These are phyloP conservation scores for Hippocampus abdominalis DNA, from an alignment of 2,113 vertebrate species.

Conservation along the genomic window DNA sequence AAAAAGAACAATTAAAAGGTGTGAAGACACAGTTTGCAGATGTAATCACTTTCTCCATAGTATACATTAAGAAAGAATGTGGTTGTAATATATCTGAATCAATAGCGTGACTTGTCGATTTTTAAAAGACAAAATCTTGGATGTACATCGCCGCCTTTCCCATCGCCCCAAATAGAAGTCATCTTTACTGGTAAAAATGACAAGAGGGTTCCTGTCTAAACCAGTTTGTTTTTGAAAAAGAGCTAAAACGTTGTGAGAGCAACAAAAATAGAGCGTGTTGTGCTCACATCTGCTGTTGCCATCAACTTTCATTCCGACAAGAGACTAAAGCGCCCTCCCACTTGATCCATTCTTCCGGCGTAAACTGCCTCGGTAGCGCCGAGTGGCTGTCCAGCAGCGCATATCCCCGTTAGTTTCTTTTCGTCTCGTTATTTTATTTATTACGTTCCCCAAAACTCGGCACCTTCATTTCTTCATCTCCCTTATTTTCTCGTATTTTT, in stretches of 20 bases:
- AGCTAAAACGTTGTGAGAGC: constrained; percentile 59
- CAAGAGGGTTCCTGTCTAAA: constrained; percentile 58
- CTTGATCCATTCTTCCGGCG: too few species aligned
- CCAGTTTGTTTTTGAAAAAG: constrained; percentile 57
- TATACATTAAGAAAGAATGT: constrained; percentile 8
- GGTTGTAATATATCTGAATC: neutral
- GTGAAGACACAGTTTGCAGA: too few species aligned
- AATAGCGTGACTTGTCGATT: neutral
- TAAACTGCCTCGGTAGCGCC: too few species aligned
- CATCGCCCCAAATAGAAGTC: constrained; percentile 17
- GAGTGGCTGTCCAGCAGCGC: too few species aligned
- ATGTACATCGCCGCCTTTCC: neutral
- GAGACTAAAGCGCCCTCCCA: too few species aligned
- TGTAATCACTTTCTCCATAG: too few species aligned
- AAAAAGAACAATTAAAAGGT: too few species aligned
- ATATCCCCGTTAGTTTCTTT: too few species aligned
- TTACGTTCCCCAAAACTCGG: too few species aligned
- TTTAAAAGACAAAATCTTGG: neutral
- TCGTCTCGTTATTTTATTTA: too few species aligned
- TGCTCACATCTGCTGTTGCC: constrained; percentile 74
- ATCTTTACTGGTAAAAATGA: constrained; percentile 53
- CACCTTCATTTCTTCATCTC: too few species aligned
- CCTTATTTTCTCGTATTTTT: too few species aligned
- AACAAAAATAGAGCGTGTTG: constrained; percentile 64
- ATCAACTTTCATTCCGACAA: constrained; percentile 75